Evolutionary conservation across 2,113 vertebrate species (phyloP), one percentile per base, ranked within the genome.

Genomic region (Pithys albifrons): DNA sequence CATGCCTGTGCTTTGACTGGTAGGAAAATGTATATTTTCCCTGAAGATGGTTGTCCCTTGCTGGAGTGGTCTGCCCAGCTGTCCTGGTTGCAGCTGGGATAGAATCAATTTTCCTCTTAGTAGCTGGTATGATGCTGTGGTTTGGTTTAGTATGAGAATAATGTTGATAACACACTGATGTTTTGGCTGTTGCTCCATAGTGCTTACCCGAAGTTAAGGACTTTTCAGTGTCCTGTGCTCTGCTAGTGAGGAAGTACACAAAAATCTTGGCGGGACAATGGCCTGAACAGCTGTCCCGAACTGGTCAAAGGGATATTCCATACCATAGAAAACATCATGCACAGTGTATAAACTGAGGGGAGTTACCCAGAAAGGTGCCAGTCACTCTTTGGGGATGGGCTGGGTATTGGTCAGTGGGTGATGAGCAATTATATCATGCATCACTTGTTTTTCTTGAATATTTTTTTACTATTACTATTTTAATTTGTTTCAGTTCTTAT

Each of bases 331-430:
- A 39, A 43, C 33, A 31, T 27, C 20, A 72, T 28, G 13, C 24
- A 61, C 41, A 49, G 29, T 22, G 19, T 35, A 35, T 27, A 27
- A 80, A 65, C 49, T 12, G 49, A 31, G 35, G 31, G 43, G 31
- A 58, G 6, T 37, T 58, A 37, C 27, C 22, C 51, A 58, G 52
- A 55, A 37, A 58, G 9, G 10, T 9, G 14, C 31, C 2, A 6
- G 3, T 35, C 41, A 19, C 16, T 43, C 7, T 49, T 65, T 43
- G 12, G 14, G 14, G 25, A 41, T 23, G 0, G 1, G 35, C 22
- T 43, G 18, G 29, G 13, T 65, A 17, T 33, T 51, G 51, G 11
- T 58, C 51, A 51, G 31, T 18, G 13, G 8, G 35, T 41, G 0
- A 0, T 49, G 31, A 80, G 43, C 20, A 73, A 27, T 43, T 43